Base-by-base conservation (phyloP, 1,140 invertebrate species). In the Saccostrea cuccullata region DNA sequence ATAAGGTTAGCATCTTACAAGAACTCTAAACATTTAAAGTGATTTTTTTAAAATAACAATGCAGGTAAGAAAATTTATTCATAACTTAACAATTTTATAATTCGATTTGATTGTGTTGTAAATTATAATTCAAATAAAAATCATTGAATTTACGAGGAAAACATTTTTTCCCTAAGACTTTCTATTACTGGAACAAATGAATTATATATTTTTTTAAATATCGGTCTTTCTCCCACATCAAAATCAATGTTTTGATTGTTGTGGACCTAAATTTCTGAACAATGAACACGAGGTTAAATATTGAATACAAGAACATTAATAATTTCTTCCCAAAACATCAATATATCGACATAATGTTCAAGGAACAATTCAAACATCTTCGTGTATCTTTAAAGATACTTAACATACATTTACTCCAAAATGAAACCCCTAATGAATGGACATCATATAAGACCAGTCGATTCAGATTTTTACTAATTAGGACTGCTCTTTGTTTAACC, bases 241-340 rank as follows among this genome's bases (percentile, higher is more conserved):
- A 77, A 77, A 77, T 30, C 70, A 77, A 77, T 77, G 23, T 26
- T 36, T 77, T 47, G 9, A 47, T 47, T 77, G 70, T 30, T 13
- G 30, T 6, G 11, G 23, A 77, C 26, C 36, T 77, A 30, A 26
- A 30, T 15, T 36, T 77, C 30, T 15, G 26, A 77, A 77, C 30
- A n/a, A 67, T 77, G 70, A 77, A 73, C 20, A 23, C 26, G 12
- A 30, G 67, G 26, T 60, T 73, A 73, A n/a, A 73, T 73, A 73
- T 73, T 73, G 23, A 73, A 73, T 30, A 3, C 23, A 23, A 67
- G 20, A 67, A 67, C 60, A 67, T 67, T 67, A 47, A 47, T 47
- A 47, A 47, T 47, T 47, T 23, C 20, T 67, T 67, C 20, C 20
- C 17, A 67, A 9, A 20, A 67, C 60, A 67, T 67, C 70, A 15